Evolutionary conservation across 2,888 invertebrate genomes (phyloP).

Genomic region (Calameuta idolon): DNA sequence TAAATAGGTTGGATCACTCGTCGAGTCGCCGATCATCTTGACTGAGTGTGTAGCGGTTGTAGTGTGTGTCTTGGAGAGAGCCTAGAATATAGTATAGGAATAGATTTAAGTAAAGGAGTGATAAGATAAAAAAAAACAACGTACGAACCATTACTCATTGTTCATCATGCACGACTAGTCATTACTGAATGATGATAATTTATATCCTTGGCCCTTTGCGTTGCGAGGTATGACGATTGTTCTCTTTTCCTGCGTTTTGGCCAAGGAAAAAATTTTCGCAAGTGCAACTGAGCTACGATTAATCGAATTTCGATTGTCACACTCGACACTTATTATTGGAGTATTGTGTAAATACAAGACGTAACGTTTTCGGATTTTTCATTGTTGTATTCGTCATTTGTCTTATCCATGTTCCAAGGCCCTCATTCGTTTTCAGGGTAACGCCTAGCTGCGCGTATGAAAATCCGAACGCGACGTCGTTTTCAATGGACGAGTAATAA

Average conservation of each 20-base stretch:
- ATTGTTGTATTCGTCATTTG: neutral
- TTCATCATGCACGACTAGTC: neutral
- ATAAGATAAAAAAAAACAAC: neutral
- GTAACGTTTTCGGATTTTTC: neutral
- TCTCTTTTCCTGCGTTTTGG: neutral
- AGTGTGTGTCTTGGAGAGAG: neutral
- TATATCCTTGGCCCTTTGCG: neutral
- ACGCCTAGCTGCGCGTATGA: neutral
- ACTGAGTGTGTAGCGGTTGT: neutral
- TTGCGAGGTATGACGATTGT: neutral
- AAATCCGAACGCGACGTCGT: neutral
- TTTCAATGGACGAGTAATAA: neutral
- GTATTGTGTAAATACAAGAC: neutral
- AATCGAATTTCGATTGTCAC: neutral
- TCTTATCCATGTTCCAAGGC: neutral
- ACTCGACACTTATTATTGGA: neutral
- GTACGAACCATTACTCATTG: neutral
- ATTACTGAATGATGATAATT: neutral
- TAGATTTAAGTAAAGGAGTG: neutral
- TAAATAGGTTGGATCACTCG: neutral
- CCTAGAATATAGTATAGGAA: neutral
- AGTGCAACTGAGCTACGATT: neutral
- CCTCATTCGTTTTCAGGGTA: neutral
- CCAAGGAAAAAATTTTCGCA: neutral
- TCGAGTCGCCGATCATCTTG: neutral